Conservation (phyloP, 2,888 invertebrate genomes). For the Meiosimyza decipiens region DNA sequence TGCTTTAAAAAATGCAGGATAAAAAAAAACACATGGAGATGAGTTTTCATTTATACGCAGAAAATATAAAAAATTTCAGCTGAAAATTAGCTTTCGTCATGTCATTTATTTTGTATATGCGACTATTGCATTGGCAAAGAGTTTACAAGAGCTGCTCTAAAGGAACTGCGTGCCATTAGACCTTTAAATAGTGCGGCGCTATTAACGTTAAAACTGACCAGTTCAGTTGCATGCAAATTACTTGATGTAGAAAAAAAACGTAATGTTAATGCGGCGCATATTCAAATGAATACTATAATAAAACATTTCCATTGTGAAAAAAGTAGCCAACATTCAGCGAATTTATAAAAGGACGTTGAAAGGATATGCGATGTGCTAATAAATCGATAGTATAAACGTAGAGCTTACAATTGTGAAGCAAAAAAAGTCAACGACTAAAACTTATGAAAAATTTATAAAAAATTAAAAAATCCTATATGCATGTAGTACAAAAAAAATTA, state of each 20-base stretch:
- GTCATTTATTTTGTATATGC: too few relatives aligned
- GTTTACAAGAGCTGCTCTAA: too few relatives aligned
- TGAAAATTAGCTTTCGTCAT: too few relatives aligned
- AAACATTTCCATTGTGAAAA: constrained; percentile 3
- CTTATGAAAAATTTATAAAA: constrained; percentile 17
- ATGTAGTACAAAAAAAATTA: too few relatives aligned
- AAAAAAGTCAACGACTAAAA: neutral
- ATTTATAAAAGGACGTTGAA: neutral
- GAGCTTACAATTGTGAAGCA: neutral
- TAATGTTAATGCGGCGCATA: neutral
- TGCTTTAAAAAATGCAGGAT: too few relatives aligned
- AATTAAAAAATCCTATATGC: too few relatives aligned
- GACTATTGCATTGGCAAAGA: too few relatives aligned
- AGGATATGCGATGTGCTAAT: neutral
- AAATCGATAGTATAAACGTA: too few relatives aligned
- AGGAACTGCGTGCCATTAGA: too few relatives aligned
- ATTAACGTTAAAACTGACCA: neutral
- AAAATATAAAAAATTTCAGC: too few relatives aligned
- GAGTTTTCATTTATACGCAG: too few relatives aligned
- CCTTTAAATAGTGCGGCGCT: neutral
- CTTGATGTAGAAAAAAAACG: neutral
- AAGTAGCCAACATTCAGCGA: neutral
- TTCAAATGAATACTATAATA: constrained; percentile 2
- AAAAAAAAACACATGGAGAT: too few relatives aligned
- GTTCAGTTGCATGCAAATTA: constrained; percentile 4